Percentiles rank a stretch among this genome's conserved stretches.
Conservation (phyloP, 2,797 vertebrate species). For the Muscicapa striata region DNA sequence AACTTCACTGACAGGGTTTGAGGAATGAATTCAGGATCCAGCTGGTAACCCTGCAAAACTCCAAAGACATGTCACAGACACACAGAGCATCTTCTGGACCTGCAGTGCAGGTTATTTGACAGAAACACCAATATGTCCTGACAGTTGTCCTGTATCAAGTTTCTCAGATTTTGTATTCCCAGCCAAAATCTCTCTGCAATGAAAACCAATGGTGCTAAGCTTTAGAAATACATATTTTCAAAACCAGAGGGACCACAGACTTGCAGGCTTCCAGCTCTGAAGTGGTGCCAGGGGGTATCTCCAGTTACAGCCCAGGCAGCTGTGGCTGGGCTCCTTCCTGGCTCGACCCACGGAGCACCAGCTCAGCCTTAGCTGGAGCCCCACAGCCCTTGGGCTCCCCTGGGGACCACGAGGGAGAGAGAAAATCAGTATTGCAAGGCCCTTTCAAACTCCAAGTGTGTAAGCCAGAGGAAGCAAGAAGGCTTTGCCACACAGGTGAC, state of each 20-base stretch:
- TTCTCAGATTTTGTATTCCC: not conserved
- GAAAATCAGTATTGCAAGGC: not conserved
- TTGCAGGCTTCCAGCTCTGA: not conserved
- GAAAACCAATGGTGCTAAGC: not conserved
- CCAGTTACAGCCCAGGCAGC: not conserved
- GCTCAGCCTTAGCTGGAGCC: not conserved
- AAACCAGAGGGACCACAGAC: not conserved
- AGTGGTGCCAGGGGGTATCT: not conserved
- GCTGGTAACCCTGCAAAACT: not conserved
- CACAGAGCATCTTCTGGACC: not conserved
- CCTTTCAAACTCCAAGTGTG: not conserved
- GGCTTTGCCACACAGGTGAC: not conserved
- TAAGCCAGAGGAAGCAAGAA: not conserved
- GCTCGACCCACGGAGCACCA: not conserved
- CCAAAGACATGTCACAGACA: not conserved
- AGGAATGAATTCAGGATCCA: not conserved
- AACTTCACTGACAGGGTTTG: not conserved
- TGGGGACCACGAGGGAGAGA: fast-evolving
- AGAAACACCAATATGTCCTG: not conserved
- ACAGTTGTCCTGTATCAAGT: not conserved
- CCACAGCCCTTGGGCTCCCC: not conserved
- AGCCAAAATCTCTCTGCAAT: not conserved
- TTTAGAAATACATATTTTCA: not conserved
- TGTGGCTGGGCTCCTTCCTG: fast-evolving
- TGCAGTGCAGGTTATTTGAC: not conserved